Evolutionary conservation across 2,888 invertebrate genomes (phyloP).

Genomic region (Hecatera dysodea): DNA sequence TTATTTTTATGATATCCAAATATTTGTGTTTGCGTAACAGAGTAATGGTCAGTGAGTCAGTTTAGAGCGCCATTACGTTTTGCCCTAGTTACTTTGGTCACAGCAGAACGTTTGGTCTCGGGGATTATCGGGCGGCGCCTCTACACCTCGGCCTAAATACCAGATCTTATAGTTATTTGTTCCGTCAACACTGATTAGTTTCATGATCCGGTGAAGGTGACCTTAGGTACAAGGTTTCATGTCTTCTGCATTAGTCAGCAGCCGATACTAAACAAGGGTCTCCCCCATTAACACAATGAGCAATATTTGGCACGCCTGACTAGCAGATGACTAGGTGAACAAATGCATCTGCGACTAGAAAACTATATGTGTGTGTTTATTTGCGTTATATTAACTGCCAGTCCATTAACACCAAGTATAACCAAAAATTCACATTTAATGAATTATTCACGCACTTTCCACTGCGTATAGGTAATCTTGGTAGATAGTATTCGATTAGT

Average conservation of each 20-base stretch:
- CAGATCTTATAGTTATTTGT: slow-evolving; percentile 73
- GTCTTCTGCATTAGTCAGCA: slow-evolving; percentile 42
- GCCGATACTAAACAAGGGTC: slow-evolving; percentile 37
- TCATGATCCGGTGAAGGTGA: slow-evolving; percentile 55
- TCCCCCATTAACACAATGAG: slow-evolving; percentile 21
- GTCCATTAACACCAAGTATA: neutral
- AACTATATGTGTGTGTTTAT: neutral
- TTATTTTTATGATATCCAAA: slow-evolving; percentile 65
- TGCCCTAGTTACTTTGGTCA: slow-evolving; percentile 75
- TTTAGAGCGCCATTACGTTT: slow-evolving; percentile 69
- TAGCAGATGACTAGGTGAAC: slow-evolving; percentile 8
- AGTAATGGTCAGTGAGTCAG: slow-evolving; percentile 73
- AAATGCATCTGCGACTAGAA: neutral
- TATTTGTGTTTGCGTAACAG: slow-evolving; percentile 72
- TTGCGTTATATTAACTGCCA: slow-evolving; percentile 8
- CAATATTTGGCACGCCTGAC: slow-evolving; percentile 36
- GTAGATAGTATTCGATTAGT: slow-evolving; percentile 12
- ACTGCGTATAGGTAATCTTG: neutral
- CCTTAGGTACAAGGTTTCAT: slow-evolving; percentile 46
- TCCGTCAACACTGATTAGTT: slow-evolving; percentile 74
- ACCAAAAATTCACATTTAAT: neutral
- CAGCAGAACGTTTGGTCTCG: slow-evolving; percentile 74
- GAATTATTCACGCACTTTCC: slow-evolving; percentile 14
- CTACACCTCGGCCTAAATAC: slow-evolving; percentile 78
- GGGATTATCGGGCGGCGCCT: slow-evolving; percentile 77